Evolutionary conservation across 2,797 vertebrate genomes (phyloP).

Genomic region (Carcharodon carcharias): DNA sequence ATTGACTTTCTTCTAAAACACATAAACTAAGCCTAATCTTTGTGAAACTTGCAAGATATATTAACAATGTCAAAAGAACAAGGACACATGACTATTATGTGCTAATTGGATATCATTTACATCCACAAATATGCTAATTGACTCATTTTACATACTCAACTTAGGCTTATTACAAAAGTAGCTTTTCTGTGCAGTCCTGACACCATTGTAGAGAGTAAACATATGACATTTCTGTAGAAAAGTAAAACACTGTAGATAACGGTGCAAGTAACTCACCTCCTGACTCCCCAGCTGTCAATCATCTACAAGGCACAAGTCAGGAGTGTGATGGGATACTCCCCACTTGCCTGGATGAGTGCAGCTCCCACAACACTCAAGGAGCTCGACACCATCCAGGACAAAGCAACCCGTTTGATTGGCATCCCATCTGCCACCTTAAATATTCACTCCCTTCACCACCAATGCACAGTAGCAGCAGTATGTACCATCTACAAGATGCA

Average conservation of each 20-base stretch:
- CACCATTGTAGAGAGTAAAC: not conserved
- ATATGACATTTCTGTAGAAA: not conserved
- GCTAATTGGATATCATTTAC: not conserved
- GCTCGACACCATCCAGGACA: no score
- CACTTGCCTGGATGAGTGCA: no score
- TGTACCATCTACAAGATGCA: no score
- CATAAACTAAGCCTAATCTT: not conserved
- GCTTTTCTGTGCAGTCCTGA: not conserved
- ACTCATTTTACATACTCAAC: not conserved
- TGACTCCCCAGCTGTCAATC: no score
- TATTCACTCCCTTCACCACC: no score
- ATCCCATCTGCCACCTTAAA: no score
- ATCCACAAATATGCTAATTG: not conserved
- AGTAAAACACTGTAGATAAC: not conserved
- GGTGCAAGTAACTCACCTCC: no score
- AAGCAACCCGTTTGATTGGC: no score
- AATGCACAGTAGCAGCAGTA: no score
- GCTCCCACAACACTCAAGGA: no score
- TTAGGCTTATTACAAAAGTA: not conserved
- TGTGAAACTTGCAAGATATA: conserved; percentile 5
- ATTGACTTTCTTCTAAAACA: not conserved
- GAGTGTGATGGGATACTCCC: no score
- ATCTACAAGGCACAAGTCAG: no score
- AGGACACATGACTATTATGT: not conserved
- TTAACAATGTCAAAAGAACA: not conserved